phyloP scores from a whole-genome alignment of 2,888 invertebrate species.

The Subacronicta megacephala region DNA sequence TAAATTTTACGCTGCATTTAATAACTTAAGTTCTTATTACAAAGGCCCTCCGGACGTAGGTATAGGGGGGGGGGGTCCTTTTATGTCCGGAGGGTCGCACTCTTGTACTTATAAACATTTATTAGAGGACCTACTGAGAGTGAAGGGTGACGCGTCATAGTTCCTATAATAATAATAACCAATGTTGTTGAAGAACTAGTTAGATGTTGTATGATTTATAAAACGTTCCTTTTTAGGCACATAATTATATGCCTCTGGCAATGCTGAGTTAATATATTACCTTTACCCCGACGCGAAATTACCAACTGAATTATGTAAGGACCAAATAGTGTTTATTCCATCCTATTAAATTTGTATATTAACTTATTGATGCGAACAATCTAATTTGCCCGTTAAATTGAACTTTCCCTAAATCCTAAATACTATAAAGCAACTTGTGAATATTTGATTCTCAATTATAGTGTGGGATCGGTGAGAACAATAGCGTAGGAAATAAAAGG shows the following conservation, averaged over 20 bases:
- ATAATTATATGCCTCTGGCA: not conserved
- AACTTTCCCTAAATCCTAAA: constrained; percentile 18
- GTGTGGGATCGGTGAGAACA: constrained; percentile 10
- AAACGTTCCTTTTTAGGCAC: no score
- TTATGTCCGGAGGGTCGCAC: no score
- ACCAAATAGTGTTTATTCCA: constrained; percentile 14
- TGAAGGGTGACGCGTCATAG: not conserved
- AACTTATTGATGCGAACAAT: constrained; percentile 19
- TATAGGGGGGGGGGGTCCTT: no score
- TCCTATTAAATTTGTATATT: constrained; percentile 25
- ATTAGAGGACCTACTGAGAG: not conserved
- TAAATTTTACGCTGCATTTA: no score
- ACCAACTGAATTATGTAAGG: constrained; percentile 6
- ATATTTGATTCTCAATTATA: constrained; percentile 39
- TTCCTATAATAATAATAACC: not conserved
- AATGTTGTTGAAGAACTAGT: no score
- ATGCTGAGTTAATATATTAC: constrained; percentile 4
- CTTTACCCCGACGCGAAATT: constrained; percentile 3
- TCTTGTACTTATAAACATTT: not conserved
- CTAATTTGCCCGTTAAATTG: constrained; percentile 29
- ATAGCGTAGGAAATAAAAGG: constrained; percentile 16
- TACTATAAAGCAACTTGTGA: constrained; percentile 27
- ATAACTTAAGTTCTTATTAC: no score
- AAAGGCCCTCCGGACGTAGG: no score
- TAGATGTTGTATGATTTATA: no score